Percentiles rank a stretch among this genome's conserved stretches.
phyloP scores from a whole-genome alignment of 1,140 invertebrate species.

The Zaprionus ghesquierei region DNA sequence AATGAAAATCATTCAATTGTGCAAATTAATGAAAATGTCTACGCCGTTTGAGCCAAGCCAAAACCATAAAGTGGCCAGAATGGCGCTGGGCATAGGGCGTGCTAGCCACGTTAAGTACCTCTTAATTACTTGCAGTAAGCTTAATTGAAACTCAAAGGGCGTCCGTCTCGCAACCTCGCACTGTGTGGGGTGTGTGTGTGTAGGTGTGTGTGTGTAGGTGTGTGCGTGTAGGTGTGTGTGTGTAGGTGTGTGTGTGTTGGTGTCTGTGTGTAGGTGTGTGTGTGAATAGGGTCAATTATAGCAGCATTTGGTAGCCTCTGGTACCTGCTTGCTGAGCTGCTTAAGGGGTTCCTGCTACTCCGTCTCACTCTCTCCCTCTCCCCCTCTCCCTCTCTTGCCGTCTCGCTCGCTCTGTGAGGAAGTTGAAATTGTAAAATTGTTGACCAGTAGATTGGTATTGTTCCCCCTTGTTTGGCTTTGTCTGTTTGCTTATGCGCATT shows the following conservation, averaged over 20 bases:
- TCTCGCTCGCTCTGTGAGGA: not conserved
- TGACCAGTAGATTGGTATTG: not conserved
- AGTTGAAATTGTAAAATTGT: not conserved
- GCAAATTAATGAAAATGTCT: conserved; percentile 71
- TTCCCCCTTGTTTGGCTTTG: not conserved
- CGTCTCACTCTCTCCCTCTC: not conserved
- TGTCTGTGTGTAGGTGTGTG: no score
- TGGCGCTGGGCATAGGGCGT: not conserved
- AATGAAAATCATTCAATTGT: conserved; percentile 76
- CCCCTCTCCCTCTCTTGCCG: not conserved
- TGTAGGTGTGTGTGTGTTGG: no score
- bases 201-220: no score
- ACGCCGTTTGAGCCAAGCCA: conserved; percentile 29
- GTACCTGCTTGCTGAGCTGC: not conserved
- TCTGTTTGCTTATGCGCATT: not conserved
- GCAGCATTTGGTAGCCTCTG: not conserved
- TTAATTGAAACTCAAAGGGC: conserved; percentile 24
- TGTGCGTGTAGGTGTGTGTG: no score
- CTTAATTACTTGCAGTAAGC: conserved; percentile 35
- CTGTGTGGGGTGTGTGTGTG: no score
- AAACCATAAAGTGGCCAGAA: conserved; percentile 35
- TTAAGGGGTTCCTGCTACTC: not conserved
- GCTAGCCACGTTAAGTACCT: conserved; percentile 20
- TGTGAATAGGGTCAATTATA: no score
- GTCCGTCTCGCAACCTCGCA: not conserved